Evolutionary conservation across 1,140 invertebrate species (phyloP), one percentile per base, ranked within the genome.

Genomic region (Asobara japonica): DNA sequence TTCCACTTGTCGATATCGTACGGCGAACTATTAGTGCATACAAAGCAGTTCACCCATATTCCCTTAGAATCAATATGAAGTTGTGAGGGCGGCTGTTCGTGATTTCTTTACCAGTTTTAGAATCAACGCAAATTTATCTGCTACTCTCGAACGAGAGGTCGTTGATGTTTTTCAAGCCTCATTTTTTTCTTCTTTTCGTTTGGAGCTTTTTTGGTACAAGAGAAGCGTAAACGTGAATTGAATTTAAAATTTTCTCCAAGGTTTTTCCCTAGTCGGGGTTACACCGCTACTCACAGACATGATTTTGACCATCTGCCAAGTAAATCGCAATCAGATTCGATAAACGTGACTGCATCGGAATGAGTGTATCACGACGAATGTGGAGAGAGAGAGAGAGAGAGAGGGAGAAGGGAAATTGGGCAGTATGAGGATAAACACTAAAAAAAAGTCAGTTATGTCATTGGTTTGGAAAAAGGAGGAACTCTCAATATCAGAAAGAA

Each of bases 301-400:
- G 62, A 38, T 29, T 71, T 71, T 71, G 69, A 65, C 61, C 69
- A 31, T 62, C 62, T 71, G 69, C 61, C 69, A 71, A 71, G 61
- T 65, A 71, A 71, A 71, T 71, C 61, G 13, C 69, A 71, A 71
- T 71, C 69, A 71, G 61, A 71, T 71, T 65, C 62, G 38, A 71
- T 71, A 71, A 71, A 71, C 69, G 61, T 71, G 61, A 16, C 29
- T 62, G 27, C 25, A 62, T 30, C 60, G 16, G 27, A 62, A 16
- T 62, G 51, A 56, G 5, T 45, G 41, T 3, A 45, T 45, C 6
- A 45, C 31, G 31, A 36, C 5, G 31, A 5, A 36, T 6, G 31
- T 6, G 31, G 11, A 36, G 5, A 36, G 11, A 6, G 11, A 6
- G 5, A 6, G 31, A 36, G 31, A 11, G 31, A 36, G 31, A 36